Evolutionary conservation across 2,797 vertebrate genomes (phyloP), one percentile per base, ranked within the genome.

Genomic region (Hippocampus kuda): DNA sequence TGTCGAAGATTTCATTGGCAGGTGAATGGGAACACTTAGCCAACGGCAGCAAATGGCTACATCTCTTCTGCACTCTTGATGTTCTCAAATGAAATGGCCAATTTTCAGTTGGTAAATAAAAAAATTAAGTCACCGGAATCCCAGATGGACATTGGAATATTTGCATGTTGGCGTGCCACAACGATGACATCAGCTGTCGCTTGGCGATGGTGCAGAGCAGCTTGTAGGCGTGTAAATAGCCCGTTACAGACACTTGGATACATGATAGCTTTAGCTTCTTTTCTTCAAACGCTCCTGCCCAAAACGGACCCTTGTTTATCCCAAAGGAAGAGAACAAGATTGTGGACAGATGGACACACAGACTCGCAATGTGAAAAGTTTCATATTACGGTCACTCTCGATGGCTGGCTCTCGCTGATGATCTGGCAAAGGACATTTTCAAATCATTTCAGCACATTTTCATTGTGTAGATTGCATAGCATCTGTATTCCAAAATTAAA

Each of bases 261-360:
- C 71, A 57, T 86, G 77, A 83, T 73, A 73, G 76, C 79, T 70
- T 74, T 53, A 70, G 71, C 59, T 75, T 75, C 66, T 81, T 75
- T 67, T 73, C 68, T 75, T 69, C 77, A 34, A 34, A 61, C 27
- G 78, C 76, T 78, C 78, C 66, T 68, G 66, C 42, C 68, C 69
- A 72, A 75, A 76, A 75, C 27, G 20, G 62, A 72, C 65, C 73
- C 68, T 56, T 74, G 68, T 72, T 63, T 75, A 72, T 66, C 75
- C 79, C 38, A 9, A 66, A 27, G 30, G 79, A 81, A 65, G 68
- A 66, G 44, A 74, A 73, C 70, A 76, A 71, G 79, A 78, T 71
- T 71, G 56, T 71, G 74, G 70, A 79, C 46, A 30, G 65, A 59
- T 66, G 56, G 60, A 75, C 60, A 75, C n/a, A 26, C 70, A 81